Base-by-base conservation (phyloP, 2,113 vertebrate genomes). In the Balaenoptera acutorostrata region DNA sequence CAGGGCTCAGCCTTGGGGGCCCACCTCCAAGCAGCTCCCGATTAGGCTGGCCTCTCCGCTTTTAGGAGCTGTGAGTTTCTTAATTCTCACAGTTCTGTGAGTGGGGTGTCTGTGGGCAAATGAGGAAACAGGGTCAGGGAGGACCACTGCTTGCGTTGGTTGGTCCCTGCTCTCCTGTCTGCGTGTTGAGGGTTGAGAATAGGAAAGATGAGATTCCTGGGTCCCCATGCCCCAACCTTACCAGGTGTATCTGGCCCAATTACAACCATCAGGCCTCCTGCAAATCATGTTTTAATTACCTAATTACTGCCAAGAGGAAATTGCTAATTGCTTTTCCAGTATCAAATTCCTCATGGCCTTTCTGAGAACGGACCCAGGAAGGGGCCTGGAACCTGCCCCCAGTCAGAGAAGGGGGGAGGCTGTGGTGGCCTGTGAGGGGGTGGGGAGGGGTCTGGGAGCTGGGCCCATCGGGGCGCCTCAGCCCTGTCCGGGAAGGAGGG, bases 211-310 rank as follows among this genome's bases (percentile, higher is more conserved):
- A 39, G 71, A 49, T 46, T 83, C 33, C 66, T 39, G 25, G 55
- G 93, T 36, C 57, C 39, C 29, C n/a, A 52, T 6, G 18, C 29
- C 14, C 31, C n/a, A 0, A 36, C 31, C 6, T 36, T 4, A 4
- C 66, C 83, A 97, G 92, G 91, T 95, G 44, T 69, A 68, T 92
- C n/a, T 96, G 89, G 86, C 92, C 77, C 72, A 33, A 2, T 91
- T 89, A 86, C 2, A 93, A 64, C 57, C 64, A 20, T 14, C 4
- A 3, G 68, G 27, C 3, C 39, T 75, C 41, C n/a, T 96, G 39
- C 46, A 91, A 64, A 72, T 33, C 5, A 1, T 81, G 91, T 93
- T 94, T 92, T 96, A 95, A 90, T 95, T 93, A 93, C 52, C 63
- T 78, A 64, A 39, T 88, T 95, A 72, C 64, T 72, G 87, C 69